Percentiles rank a stretch among this genome's conserved stretches.
These are phyloP conservation scores for Parapsyche elsis DNA, from an alignment of 1,140 invertebrate species.

Conservation along the genomic window DNA sequence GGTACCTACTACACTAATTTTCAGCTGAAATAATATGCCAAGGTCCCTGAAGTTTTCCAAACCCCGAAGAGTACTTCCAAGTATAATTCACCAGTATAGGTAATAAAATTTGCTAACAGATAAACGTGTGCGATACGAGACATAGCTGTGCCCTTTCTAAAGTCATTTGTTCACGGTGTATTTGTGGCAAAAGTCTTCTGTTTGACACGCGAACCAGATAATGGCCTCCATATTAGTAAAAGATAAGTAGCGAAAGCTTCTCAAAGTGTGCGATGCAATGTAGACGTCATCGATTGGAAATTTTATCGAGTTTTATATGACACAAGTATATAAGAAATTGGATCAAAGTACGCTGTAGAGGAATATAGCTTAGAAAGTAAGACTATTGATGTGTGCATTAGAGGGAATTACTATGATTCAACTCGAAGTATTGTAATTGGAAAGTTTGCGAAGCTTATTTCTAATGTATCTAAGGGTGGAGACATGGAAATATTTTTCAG, in stretches of 20 bases:
- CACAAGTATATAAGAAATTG: no score
- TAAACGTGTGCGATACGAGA: conserved; percentile 40
- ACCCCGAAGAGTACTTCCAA: no score
- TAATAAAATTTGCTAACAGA: conserved; percentile 40
- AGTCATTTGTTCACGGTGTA: conserved; percentile 27
- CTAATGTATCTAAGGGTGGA: conserved; percentile 34
- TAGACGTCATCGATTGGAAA: no score
- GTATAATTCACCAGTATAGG: background rate
- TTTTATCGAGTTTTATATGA: no score
- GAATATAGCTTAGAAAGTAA: no score
- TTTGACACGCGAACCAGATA: conserved; percentile 49
- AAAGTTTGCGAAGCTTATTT: conserved; percentile 29
- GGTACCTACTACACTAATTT: no score
- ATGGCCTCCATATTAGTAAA: conserved; percentile 40
- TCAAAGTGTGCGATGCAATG: background rate
- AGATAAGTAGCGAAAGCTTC: conserved; percentile 29
- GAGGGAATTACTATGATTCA: no score
- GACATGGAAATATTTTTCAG: conserved; percentile 44
- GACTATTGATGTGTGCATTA: no score
- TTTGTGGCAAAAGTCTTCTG: conserved; percentile 38
- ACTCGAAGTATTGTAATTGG: background rate
- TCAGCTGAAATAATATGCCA: conserved; percentile 21
- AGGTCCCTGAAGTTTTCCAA: background rate
- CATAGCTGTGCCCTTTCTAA: conserved; percentile 33
- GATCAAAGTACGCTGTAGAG: no score